Evolutionary conservation across 2,888 invertebrate genomes (phyloP), one percentile per base, ranked within the genome.

Genomic region (Noctua janthina): DNA sequence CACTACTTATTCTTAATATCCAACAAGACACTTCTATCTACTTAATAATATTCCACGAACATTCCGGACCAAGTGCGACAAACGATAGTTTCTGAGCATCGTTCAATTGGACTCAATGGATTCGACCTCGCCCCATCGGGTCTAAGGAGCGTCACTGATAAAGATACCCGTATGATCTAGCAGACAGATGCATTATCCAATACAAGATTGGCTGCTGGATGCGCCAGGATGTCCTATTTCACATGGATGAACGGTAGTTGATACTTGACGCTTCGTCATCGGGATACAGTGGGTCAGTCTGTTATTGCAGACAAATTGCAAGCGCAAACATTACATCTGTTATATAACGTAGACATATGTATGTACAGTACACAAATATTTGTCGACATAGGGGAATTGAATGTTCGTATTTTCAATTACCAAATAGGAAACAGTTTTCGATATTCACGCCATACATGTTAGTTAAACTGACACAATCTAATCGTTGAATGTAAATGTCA

Each of bases 31-130:
- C 62, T 76, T 73, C 71, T 74, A 83, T 82, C 51, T 78, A 76
- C 76, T 76, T 79, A 85, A 83, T 77, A 86, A 86, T 79, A 86
- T 84, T 78, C 78, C 78, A 83, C 76, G 83, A 90, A 84, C 73
- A 85, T 86, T 90, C 87, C 87, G 64, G 83, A 85, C 69, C 59
- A 62, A 74, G 77, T 67, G 82, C 83, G 82, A 87, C 87, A 81
- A 80, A 59, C 82, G 91, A 91, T 92, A 90, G 91, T 90, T 92
- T 91, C 91, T 90, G 89, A 91, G 84, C 72, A 82, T 88, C 90
- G 88, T 89, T 92, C 94, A 96, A 96, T 96, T 96, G 95, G 88
- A 91, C 91, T 88, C 95, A 95, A 96, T 96, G 94, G 92, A 95
- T 95, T 92, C 92, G 95, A 95, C 95, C 96, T 95, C 95, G 89